These are phyloP conservation scores for Pocota personata DNA, from an alignment of 2,888 invertebrate genomes.

Conservation along the genomic window DNA sequence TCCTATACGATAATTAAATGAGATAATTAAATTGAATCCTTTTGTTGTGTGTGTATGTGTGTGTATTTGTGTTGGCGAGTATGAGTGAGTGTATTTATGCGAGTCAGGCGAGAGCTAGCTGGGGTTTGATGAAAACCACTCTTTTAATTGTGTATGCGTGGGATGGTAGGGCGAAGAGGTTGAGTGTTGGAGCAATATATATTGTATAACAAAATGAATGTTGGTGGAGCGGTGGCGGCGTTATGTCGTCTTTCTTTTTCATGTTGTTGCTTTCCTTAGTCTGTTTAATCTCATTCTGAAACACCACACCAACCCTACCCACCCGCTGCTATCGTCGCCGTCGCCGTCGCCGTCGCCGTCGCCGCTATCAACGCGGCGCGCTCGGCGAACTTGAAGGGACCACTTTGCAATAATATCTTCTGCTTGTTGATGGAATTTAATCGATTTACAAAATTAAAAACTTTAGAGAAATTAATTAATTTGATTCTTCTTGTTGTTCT, in stretches of 20 bases:
- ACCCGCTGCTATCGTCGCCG: neutral
- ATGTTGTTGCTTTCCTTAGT: conserved; percentile 36
- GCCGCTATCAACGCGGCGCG: neutral
- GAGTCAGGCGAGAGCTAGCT: neutral
- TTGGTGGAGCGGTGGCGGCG: conserved; percentile 43
- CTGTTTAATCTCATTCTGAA: conserved; percentile 59
- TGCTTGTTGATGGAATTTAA: conserved; percentile 71
- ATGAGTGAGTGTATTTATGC: neutral
- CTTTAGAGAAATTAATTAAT: conserved; percentile 66
- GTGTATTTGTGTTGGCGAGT: neutral
- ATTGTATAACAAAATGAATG: conserved; percentile 46
- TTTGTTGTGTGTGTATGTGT: conserved; percentile 68
- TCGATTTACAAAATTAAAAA: conserved; percentile 71
- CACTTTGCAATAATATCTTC: conserved; percentile 63
- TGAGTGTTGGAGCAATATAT: neutral
- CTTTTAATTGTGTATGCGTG: conserved; percentile 68
- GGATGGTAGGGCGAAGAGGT: neutral
- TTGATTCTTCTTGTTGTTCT: conserved; percentile 49
- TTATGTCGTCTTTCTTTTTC: conserved; percentile 61
- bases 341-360: neutral
- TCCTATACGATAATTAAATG: conserved; percentile 75
- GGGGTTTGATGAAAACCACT: conserved; percentile 59
- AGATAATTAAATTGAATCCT: conserved; percentile 77
- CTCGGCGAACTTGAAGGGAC: conserved; percentile 19
- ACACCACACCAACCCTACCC: neutral